phyloP scores from a whole-genome alignment of 2,888 invertebrate genomes.

The Phyllotreta striolata region DNA sequence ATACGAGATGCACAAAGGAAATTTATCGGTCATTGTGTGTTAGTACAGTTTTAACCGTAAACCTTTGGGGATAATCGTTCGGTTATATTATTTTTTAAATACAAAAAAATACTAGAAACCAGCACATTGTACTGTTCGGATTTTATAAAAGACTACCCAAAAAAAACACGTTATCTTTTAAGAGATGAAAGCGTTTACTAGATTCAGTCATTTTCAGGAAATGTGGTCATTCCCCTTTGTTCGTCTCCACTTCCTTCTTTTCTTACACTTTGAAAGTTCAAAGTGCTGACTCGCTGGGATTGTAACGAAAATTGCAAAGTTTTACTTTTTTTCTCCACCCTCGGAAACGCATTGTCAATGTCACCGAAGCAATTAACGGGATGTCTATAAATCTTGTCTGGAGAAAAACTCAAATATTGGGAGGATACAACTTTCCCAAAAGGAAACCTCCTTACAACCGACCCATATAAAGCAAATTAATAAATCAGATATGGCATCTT shows the following conservation, averaged over 20 bases:
- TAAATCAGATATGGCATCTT: too few species aligned
- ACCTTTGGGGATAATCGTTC: too few species aligned
- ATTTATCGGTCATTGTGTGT: constrained; percentile 1
- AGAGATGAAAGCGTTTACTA: not conserved
- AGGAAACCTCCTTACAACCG: too few species aligned
- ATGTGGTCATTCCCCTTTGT: constrained; percentile 22
- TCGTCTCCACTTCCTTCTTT: constrained; percentile 28
- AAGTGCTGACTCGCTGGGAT: constrained; percentile 35
- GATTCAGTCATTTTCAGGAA: constrained; percentile 8
- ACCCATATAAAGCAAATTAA: too few species aligned
- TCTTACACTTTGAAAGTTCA: constrained; percentile 35
- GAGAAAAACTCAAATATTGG: constrained; percentile 3
- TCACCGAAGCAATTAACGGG: constrained; percentile 25
- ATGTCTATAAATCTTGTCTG: constrained; percentile 23
- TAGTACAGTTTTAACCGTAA: not conserved
- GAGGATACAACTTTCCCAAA: too few species aligned
- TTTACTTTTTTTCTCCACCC: constrained; percentile 28
- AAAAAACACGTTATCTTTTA: not conserved
- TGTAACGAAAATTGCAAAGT: constrained; percentile 32
- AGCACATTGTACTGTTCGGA: too few species aligned
- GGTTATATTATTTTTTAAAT: constrained; percentile 1
- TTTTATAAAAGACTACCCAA: too few species aligned
- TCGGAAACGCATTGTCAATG: constrained; percentile 21
- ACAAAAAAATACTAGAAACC: not conserved
- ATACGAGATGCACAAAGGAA: constrained; percentile 4